These are phyloP conservation scores for Saccopteryx leptura DNA, from an alignment of 2,113 vertebrate genomes.

Conservation along the genomic window DNA sequence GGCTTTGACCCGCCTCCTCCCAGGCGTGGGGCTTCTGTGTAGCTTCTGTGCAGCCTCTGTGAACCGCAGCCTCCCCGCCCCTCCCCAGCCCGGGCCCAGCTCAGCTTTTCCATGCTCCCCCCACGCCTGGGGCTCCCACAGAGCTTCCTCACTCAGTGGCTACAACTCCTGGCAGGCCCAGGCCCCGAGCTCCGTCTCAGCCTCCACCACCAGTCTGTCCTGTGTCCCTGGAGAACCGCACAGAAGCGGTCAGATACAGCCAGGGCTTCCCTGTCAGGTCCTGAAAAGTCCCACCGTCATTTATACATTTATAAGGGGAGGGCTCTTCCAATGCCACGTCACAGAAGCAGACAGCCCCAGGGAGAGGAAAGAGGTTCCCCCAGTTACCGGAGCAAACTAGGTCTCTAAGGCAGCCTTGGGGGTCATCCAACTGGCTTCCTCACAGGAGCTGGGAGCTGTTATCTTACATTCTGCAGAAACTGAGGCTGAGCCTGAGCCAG, in stretches of 20 bases:
- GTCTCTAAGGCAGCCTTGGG: background rate
- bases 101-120: constrained; percentile 72
- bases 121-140: background rate
- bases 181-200: background rate
- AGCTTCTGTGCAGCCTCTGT: constrained; percentile 60
- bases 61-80: constrained; percentile 30
- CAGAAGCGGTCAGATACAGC: background rate
- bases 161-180: constrained; percentile 22
- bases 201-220: background rate
- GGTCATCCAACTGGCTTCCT: background rate
- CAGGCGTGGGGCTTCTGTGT: constrained; percentile 53
- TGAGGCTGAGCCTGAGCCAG: background rate
- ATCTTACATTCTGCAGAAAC: background rate
- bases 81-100: background rate
- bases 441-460: background rate
- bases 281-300: background rate
- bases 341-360: background rate
- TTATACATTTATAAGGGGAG: background rate
- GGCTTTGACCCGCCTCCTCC: constrained; percentile 58
- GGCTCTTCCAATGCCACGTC: background rate
- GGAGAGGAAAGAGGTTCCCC: background rate
- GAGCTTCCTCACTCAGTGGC: background rate
- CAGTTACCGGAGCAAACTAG: background rate
- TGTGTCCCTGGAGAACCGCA: background rate
- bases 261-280: background rate